A percentile compares a stretch with the other conserved stretches of the same genome.
Conservation (phyloP, 2,113 vertebrate genomes). For the Apteryx mantelli region DNA sequence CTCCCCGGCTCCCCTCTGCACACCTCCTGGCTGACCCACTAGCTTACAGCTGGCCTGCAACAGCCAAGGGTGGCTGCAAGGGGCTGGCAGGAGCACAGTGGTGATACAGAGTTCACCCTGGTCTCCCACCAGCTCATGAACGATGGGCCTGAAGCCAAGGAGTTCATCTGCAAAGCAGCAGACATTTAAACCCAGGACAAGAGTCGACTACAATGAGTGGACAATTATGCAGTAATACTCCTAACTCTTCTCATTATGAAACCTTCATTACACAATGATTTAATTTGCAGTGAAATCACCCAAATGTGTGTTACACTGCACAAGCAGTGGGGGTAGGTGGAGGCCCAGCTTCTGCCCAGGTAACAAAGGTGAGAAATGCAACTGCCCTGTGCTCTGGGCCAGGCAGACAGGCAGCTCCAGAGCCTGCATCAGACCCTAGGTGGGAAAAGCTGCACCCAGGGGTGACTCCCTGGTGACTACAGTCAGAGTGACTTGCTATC, state of each 20-base stretch:
- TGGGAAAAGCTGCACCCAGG: background rate
- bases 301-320: background rate
- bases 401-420: background rate
- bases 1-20: background rate
- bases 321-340: background rate
- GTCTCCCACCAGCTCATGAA: background rate
- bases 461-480: background rate
- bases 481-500: background rate
- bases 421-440: background rate
- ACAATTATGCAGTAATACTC: background rate
- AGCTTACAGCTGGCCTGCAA: background rate
- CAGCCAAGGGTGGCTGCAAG: background rate
- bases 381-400: background rate
- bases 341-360: background rate
- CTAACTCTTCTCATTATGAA: background rate
- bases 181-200: background rate
- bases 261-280: background rate
- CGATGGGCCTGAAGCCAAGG: background rate
- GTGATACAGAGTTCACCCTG: background rate
- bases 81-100: background rate
- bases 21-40: background rate
- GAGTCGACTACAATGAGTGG: background rate
- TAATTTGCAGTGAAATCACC: background rate
- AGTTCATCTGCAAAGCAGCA: background rate
- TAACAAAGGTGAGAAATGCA: background rate